phyloP scores from a whole-genome alignment of 2,797 vertebrate genomes.

The Chiroxiphia lanceolata region DNA sequence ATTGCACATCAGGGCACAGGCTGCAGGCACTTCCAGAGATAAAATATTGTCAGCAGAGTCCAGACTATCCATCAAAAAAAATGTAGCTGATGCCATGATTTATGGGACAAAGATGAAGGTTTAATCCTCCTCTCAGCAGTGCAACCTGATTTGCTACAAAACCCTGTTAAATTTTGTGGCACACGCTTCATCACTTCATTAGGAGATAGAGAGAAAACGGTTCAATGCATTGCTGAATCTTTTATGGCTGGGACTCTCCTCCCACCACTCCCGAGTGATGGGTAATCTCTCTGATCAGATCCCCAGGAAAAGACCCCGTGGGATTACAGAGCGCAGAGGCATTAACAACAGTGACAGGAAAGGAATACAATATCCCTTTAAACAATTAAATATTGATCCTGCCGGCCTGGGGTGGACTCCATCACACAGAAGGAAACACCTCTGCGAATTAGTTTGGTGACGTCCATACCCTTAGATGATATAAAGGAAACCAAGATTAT shows the following conservation, averaged over 20 bases:
- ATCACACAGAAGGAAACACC: conserved; percentile 59
- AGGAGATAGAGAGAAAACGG: conserved; percentile 50
- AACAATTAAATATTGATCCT: conserved; percentile 70
- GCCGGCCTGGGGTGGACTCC: conserved; percentile 44
- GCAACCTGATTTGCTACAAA: conserved; percentile 50
- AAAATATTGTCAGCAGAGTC: conserved; percentile 35
- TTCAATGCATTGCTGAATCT: conserved; percentile 55
- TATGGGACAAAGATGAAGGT: conserved; percentile 58
- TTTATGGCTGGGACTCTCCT: conserved; percentile 27
- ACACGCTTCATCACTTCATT: conserved; percentile 64
- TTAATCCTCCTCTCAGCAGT: conserved; percentile 58
- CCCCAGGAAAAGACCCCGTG: conserved; percentile 49
- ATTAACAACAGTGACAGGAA: conserved; percentile 68
- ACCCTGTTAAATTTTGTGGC: conserved; percentile 62
- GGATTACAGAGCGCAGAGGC: conserved; percentile 38
- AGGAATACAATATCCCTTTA: conserved; percentile 68
- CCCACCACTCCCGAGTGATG: conserved; percentile 23
- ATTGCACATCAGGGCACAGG: neutral
- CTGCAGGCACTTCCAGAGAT: neutral
- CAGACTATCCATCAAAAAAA: conserved; percentile 44
- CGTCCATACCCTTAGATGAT: conserved; percentile 18
- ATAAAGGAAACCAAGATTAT: conserved; percentile 50
- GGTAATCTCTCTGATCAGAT: conserved; percentile 60
- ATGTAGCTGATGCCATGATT: conserved; percentile 56
- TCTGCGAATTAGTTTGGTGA: conserved; percentile 43